Evolutionary conservation across 2,888 invertebrate species (phyloP), one percentile per base, ranked within the genome.

Genomic region (Heterodera filipjevi): DNA sequence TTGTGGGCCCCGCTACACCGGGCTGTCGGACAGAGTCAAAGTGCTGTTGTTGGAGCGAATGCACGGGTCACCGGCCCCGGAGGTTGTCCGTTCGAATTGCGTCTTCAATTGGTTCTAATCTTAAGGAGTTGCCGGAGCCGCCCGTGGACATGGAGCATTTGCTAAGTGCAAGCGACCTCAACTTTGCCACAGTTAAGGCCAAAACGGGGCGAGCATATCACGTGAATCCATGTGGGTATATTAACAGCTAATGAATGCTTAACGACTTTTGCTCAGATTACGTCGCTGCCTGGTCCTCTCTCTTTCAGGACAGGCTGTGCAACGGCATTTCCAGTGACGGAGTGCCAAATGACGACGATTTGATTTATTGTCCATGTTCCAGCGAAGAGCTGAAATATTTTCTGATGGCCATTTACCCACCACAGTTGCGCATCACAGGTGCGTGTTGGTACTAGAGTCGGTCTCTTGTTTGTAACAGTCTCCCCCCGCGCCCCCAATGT

Each of bases 371-470:
- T 59, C 88, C 88, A 1, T 87, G 87, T 75, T 84, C 86, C 14
- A 87, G 87, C 74, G 89, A 89, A 78, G 89, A 88, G 76, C 79
- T 89, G 49, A 87, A 89, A 72, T 86, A 86, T 30, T 89, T 89
- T 74, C 83, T 88, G 6, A 86, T 88, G 87, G 88, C 89, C 12
- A 87, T 89, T 35, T 87, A 89, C 79, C 89, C 89, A 19, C 89
- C 89, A 6, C 89, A 89, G 81, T 77, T 89, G n/a, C 77, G 87
- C 71, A 87, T 89, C 49, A 89, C 86, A 53, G 89, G 89, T 87
- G 33, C n/a, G n/a, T n/a, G 30, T 49, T 30, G 14, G n/a, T 16
- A n/a, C n/a, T n/a, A n/a, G n/a, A n/a, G n/a, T n/a, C n/a, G n/a
- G n/a, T n/a, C n/a, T n/a, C n/a, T n/a, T n/a, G n/a, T n/a, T n/a